Evolutionary conservation across 2,797 vertebrate genomes (phyloP).

Genomic region (Tragelaphus eurycerus): DNA sequence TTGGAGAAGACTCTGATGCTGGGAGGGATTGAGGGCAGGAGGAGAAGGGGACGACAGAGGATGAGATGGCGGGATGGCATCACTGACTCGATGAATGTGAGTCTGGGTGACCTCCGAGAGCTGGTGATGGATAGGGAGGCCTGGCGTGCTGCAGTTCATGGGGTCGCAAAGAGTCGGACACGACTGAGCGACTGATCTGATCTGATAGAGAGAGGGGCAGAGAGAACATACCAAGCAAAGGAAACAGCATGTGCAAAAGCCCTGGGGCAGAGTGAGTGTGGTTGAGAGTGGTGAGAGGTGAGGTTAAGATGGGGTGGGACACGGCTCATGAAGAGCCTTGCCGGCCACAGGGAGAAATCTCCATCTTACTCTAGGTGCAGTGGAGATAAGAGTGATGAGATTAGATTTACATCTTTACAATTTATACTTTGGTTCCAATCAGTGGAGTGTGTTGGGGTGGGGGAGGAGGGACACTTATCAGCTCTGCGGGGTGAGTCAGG

Average conservation of each 20-base stretch:
- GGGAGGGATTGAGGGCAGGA: too few species aligned
- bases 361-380: neutral
- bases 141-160: too few species aligned
- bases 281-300: too few species aligned
- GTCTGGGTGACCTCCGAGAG: too few species aligned
- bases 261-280: neutral
- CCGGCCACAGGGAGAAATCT: neutral
- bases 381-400: neutral
- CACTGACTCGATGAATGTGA: too few species aligned
- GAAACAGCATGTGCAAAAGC: neutral
- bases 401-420: neutral
- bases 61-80: too few species aligned
- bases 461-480: neutral
- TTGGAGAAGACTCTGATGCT: too few species aligned
- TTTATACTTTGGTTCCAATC: neutral
- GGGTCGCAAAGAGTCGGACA: too few species aligned
- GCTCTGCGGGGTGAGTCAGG: neutral
- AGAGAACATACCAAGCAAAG: neutral
- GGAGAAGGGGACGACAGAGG: too few species aligned
- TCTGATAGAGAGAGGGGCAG: neutral
- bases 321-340: neutral
- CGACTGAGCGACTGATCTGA: too few species aligned
- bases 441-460: accelerated
- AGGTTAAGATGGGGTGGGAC: neutral
- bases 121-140: too few species aligned